Evolutionary conservation across 2,888 invertebrate species (phyloP).

Genomic region (Tipula unca): DNA sequence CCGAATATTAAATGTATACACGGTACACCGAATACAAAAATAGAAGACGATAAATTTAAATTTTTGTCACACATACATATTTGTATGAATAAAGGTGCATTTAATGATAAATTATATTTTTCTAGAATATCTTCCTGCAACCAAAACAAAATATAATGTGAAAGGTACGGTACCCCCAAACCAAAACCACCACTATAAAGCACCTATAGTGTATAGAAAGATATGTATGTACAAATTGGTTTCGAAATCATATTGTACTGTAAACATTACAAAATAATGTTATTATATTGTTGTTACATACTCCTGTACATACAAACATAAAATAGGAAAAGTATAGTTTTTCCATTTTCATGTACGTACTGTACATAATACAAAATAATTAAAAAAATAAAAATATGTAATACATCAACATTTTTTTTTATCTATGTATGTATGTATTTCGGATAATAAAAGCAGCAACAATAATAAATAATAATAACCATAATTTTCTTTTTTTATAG

Average conservation of each 20-base stretch:
- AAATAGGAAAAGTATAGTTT: background rate
- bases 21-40: background rate
- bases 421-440: background rate
- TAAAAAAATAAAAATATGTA: conserved; percentile 14
- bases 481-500: background rate
- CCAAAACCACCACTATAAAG: background rate
- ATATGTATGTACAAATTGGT: conserved; percentile 14
- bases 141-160: background rate
- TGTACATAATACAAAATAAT: background rate
- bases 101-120: background rate
- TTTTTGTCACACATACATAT: background rate
- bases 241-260: background rate
- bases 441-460: background rate
- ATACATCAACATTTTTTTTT: background rate
- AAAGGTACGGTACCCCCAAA: background rate
- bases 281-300: background rate
- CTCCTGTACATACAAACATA: background rate
- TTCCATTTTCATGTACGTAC: background rate
- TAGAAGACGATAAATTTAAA: background rate
- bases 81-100: background rate
- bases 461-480: background rate
- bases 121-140: background rate
- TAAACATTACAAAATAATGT: background rate
- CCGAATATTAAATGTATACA: background rate
- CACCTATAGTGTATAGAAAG: background rate